Conservation (phyloP, 2,113 vertebrate genomes). For the Eurypyga helias region DNA sequence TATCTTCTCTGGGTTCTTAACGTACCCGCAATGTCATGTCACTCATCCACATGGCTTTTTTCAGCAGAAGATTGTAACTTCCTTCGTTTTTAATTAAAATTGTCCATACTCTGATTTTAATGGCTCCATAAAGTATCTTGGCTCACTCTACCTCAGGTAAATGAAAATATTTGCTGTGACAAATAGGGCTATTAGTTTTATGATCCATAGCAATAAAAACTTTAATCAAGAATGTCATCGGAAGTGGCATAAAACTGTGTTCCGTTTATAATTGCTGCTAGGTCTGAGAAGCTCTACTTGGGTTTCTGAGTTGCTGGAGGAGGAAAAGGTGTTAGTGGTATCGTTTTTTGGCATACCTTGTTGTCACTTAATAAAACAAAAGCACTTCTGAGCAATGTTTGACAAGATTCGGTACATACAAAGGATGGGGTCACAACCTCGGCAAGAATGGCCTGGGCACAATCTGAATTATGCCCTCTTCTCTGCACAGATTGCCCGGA, state of each 20-base stretch:
- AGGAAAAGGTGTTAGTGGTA: not conserved
- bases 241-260: conserved; percentile 56
- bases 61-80: not conserved
- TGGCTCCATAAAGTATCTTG: conserved; percentile 45
- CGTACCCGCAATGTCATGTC: not conserved
- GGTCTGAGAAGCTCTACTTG: conserved; percentile 33
- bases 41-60: not conserved
- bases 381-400: not conserved
- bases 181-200: conserved; percentile 74
- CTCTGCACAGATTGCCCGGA: not conserved
- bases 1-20: not conserved
- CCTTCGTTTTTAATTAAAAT: conserved; percentile 69
- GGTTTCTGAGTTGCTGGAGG: conserved; percentile 4
- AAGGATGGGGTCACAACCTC: not conserved
- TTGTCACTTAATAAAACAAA: not conserved
- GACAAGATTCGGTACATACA: rapidly evolving
- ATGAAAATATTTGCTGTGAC: conserved; percentile 74
- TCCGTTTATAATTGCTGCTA: conserved; percentile 24
- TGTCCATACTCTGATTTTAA: conserved; percentile 46
- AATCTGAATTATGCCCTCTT: not conserved
- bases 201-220: conserved; percentile 36
- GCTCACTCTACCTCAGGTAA: conserved; percentile 62
- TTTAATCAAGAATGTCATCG: conserved; percentile 45
- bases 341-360: not conserved
- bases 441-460: not conserved